These are phyloP conservation scores for Varanus komodoensis DNA, from an alignment of 2,113 vertebrate species.

Conservation along the genomic window DNA sequence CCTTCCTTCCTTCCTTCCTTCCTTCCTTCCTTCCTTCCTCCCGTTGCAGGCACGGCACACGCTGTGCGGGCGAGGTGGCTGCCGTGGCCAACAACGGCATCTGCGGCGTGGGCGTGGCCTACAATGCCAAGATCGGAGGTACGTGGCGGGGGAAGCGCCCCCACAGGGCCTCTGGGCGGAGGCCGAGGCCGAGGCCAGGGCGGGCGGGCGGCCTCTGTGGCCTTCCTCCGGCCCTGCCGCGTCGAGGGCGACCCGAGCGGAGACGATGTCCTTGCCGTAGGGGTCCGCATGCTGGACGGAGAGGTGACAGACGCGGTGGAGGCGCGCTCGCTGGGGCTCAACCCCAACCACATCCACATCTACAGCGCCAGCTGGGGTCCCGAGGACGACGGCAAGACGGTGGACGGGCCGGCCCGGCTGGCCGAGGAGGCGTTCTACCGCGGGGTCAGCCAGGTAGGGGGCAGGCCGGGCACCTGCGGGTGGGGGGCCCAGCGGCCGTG, in stretches of 20 bases:
- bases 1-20: not conserved
- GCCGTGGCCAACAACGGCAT: conserved; percentile 92
- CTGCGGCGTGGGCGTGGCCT: conserved; percentile 94
- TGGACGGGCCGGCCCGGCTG: conserved; percentile 95
- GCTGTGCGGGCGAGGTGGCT: conserved; percentile 95
- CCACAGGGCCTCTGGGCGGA: not conserved
- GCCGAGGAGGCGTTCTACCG: conserved; percentile 94
- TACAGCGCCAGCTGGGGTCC: conserved; percentile 97
- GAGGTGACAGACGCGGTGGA: conserved; percentile 98
- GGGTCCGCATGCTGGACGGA: conserved; percentile 97
- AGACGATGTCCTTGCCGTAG: conserved; percentile 70
- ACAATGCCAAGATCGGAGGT: conserved; percentile 95
- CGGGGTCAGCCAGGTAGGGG: conserved; percentile 91
- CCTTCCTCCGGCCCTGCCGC: not conserved
- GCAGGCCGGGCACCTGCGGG: accelerated
- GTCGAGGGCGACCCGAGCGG: not conserved
- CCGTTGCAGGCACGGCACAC: conserved; percentile 88
- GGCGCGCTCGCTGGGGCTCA: conserved; percentile 93
- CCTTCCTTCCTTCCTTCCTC: not conserved
- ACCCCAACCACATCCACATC: conserved; percentile 92
- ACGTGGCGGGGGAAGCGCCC: conserved; percentile 32
- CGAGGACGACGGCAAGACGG: conserved; percentile 94
- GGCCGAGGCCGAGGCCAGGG: too few species aligned
- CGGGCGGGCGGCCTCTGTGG: accelerated
- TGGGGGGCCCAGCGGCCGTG: accelerated